Evolutionary conservation across 2,888 invertebrate genomes (phyloP).

Genomic region (Parapristionchus giblindavisi): DNA sequence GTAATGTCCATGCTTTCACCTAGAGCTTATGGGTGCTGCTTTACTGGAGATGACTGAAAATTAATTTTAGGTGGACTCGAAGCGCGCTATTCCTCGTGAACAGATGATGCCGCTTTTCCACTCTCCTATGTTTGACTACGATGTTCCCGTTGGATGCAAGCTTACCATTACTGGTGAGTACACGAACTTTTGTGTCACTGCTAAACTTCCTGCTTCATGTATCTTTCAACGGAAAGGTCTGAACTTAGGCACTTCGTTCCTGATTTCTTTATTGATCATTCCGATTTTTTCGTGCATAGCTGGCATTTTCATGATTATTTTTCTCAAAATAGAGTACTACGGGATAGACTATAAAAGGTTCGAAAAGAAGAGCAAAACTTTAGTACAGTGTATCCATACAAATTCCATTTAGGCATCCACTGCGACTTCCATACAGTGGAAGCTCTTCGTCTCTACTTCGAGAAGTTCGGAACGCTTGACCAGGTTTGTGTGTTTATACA

Average conservation of each 20-base stretch:
- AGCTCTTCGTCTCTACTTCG: slow-evolving; percentile 62
- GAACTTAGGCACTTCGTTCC: too few relatives aligned
- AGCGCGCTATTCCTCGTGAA: slow-evolving; percentile 69
- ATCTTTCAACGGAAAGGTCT: too few relatives aligned
- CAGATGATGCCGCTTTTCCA: slow-evolving; percentile 66
- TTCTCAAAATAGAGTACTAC: too few relatives aligned
- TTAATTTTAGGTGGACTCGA: slow-evolving; percentile 65
- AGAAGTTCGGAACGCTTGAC: slow-evolving; percentile 65
- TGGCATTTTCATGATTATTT: too few relatives aligned
- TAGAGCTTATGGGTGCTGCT: too few relatives aligned
- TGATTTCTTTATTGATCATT: too few relatives aligned
- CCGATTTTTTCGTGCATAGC: too few relatives aligned
- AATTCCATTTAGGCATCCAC: slow-evolving; percentile 44
- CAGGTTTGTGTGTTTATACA: slow-evolving; percentile 46
- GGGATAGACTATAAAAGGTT: too few relatives aligned
- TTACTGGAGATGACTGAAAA: too few relatives aligned
- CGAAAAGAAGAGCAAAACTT: neutral
- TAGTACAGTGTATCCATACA: neutral
- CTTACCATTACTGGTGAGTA: slow-evolving; percentile 36
- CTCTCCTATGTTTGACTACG: slow-evolving; percentile 64
- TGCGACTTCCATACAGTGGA: slow-evolving; percentile 67
- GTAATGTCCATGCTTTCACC: too few relatives aligned
- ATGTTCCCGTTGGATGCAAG: slow-evolving; percentile 60
- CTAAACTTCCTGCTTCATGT: too few relatives aligned
- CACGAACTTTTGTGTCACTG: too few relatives aligned